phyloP scores from a whole-genome alignment of 2,113 vertebrate species.

The Sander lucioperca region DNA sequence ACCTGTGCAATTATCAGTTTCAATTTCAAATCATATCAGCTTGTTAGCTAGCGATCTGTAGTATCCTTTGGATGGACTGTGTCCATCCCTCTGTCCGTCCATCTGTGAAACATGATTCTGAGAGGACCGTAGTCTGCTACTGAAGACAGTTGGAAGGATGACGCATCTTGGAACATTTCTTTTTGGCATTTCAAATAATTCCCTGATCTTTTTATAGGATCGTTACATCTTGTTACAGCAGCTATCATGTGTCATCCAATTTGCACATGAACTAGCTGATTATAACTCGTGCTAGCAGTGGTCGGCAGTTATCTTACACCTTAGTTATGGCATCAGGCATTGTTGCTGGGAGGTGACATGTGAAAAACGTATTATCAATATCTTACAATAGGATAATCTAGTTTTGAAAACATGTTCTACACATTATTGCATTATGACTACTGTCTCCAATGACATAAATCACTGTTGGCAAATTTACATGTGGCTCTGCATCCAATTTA shows the following conservation, averaged over 20 bases:
- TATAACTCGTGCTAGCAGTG: not conserved
- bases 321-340: not conserved
- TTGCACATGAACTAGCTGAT: not conserved
- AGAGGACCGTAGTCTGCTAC: constrained; percentile 10
- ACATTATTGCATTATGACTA: not conserved
- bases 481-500: not conserved
- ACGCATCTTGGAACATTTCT: not conserved
- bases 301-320: not conserved
- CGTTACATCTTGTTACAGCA: not conserved
- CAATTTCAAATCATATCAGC: constrained; percentile 13
- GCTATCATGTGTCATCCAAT: not conserved
- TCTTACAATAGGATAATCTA: not conserved
- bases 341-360: not conserved
- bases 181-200: not conserved
- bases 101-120: constrained; percentile 20
- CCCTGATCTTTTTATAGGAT: not conserved
- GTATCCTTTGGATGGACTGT: constrained; percentile 6
- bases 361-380: not conserved
- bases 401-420: not conserved
- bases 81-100: constrained; percentile 1
- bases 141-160: not conserved
- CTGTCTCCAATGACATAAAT: not conserved
- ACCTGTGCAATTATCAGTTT: constrained; percentile 46
- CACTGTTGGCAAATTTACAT: not conserved
- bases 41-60: not conserved